phyloP scores from a whole-genome alignment of 2,113 vertebrate genomes.

The Smithornis capensis region DNA sequence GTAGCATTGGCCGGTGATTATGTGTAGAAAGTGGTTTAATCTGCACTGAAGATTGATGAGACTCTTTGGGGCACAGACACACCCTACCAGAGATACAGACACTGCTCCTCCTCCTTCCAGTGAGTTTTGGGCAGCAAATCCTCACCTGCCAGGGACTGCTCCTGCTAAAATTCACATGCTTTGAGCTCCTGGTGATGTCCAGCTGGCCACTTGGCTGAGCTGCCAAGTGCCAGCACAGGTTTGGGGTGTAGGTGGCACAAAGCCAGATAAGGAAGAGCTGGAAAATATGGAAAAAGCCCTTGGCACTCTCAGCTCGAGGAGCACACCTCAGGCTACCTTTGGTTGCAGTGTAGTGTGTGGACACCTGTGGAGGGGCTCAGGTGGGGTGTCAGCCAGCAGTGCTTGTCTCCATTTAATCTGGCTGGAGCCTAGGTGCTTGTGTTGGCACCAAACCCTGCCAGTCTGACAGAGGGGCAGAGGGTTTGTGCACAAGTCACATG shows the following conservation, averaged over 20 bases:
- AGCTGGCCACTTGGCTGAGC: not conserved
- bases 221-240: not conserved
- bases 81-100: not conserved
- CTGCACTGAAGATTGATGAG: not conserved
- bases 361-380: not conserved
- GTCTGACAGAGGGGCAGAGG: not conserved
- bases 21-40: not conserved
- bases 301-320: not conserved
- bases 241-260: not conserved
- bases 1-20: not conserved
- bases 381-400: fast-evolving
- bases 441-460: not conserved
- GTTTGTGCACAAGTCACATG: not conserved
- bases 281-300: not conserved
- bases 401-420: not conserved
- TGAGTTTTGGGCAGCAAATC: not conserved
- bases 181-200: not conserved
- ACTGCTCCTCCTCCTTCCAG: not conserved
- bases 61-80: not conserved
- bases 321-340: not conserved
- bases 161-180: not conserved
- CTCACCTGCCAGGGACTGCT: not conserved
- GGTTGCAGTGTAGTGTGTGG: not conserved
- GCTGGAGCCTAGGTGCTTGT: not conserved
- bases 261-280: not conserved